These are phyloP conservation scores for Aphelocoma californica DNA, from an alignment of 2,797 vertebrate genomes.

Conservation along the genomic window DNA sequence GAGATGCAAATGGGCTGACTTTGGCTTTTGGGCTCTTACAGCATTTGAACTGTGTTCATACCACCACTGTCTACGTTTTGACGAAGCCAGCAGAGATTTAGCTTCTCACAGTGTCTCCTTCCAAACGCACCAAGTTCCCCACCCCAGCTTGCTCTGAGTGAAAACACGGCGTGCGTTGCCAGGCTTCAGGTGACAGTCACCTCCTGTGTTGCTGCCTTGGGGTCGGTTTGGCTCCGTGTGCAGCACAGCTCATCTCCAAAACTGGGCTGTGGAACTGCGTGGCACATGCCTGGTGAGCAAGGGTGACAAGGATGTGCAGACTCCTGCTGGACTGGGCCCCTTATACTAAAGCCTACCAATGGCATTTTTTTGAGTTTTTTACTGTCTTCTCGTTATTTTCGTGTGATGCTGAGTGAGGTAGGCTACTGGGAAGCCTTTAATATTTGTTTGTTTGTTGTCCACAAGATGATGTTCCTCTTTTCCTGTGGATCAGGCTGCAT, in stretches of 20 bases:
- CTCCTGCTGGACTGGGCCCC: background rate
- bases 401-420: rapidly evolving
- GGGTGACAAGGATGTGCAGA: background rate
- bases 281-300: background rate
- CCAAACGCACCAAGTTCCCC: background rate
- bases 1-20: background rate
- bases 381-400: background rate
- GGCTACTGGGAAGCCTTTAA: background rate
- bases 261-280: background rate
- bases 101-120: background rate
- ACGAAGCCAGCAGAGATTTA: background rate
- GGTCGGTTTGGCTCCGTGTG: rapidly evolving
- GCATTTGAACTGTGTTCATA: background rate
- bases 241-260: background rate
- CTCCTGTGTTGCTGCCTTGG: background rate
- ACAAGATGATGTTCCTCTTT: background rate
- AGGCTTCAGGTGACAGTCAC: background rate
- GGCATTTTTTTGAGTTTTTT: background rate
- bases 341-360: background rate
- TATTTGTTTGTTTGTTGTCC: background rate
- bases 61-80: background rate
- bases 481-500: background rate
- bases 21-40: background rate
- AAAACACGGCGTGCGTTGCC: rapidly evolving
- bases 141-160: background rate